phyloP scores from a whole-genome alignment of 2,113 vertebrate species.

The Eubucco bourcierii region DNA sequence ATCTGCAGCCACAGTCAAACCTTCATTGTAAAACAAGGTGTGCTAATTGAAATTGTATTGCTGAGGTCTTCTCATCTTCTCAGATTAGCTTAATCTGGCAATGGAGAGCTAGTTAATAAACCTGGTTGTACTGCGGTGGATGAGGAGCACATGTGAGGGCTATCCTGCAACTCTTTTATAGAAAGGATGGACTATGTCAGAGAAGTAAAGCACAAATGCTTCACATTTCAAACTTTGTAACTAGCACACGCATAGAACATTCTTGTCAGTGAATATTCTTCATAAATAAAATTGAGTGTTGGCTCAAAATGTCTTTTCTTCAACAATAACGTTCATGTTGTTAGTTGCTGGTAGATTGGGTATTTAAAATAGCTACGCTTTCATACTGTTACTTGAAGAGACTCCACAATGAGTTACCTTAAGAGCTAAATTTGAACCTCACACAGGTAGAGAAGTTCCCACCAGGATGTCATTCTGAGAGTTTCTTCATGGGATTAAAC shows the following conservation, averaged over 20 bases:
- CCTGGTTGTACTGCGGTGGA: not conserved
- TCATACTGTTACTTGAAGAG: not conserved
- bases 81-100: not conserved
- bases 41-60: not conserved
- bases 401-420: not conserved
- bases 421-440: not conserved
- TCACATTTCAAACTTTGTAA: not conserved
- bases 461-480: not conserved
- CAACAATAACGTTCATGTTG: not conserved
- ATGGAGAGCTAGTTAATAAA: not conserved
- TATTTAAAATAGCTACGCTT: not conserved
- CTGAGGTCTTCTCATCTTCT: not conserved
- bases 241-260: not conserved
- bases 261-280: not conserved
- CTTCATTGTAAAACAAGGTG: not conserved
- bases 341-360: not conserved
- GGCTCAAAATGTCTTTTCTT: not conserved
- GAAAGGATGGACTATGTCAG: not conserved
- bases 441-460: not conserved
- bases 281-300: not conserved
- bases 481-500: not conserved
- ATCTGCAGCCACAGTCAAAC: not conserved
- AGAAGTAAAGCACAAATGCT: not conserved
- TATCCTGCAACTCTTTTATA: not conserved
- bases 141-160: fast-evolving